These are phyloP conservation scores for Danio rerio DNA, from an alignment of 2,113 vertebrate species.

Conservation along the genomic window DNA sequence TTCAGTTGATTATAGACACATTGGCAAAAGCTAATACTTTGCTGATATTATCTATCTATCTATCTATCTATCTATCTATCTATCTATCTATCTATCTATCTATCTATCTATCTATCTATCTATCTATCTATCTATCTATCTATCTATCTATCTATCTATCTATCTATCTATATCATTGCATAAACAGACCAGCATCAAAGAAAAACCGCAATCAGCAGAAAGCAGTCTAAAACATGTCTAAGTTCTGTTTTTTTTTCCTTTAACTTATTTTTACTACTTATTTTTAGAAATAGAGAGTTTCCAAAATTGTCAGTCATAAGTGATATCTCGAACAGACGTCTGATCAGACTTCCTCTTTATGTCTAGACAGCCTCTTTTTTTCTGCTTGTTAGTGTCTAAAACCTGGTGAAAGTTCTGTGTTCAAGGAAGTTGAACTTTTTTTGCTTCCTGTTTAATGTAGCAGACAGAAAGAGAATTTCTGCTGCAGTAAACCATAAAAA, in stretches of 20 bases:
- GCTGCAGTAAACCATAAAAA: constrained; percentile 69
- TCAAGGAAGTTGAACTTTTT: constrained; percentile 73
- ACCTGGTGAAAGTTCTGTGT: constrained; percentile 67
- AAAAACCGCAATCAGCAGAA: too few relatives aligned
- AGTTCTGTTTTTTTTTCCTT: too few relatives aligned
- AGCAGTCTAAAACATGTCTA: too few relatives aligned
- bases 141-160: too few relatives aligned
- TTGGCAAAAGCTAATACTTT: constrained; percentile 63
- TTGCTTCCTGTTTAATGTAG: constrained; percentile 65
- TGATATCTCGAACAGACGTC: neutral
- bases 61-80: too few relatives aligned
- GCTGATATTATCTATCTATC: constrained; percentile 60
- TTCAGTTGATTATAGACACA: constrained; percentile 45
- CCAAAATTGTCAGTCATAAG: neutral
- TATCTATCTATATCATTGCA: too few relatives aligned
- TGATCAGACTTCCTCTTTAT: constrained; percentile 1
- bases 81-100: too few relatives aligned
- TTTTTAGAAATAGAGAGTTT: too few relatives aligned
- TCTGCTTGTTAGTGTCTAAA: neutral
- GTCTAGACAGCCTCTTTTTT: neutral
- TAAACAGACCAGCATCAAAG: too few relatives aligned
- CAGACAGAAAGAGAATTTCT: constrained; percentile 64
- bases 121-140: too few relatives aligned
- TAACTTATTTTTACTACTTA: too few relatives aligned
- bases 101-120: too few relatives aligned